Evolutionary conservation across 2,113 vertebrate species (phyloP).

Genomic region (Melospiza melodia): DNA sequence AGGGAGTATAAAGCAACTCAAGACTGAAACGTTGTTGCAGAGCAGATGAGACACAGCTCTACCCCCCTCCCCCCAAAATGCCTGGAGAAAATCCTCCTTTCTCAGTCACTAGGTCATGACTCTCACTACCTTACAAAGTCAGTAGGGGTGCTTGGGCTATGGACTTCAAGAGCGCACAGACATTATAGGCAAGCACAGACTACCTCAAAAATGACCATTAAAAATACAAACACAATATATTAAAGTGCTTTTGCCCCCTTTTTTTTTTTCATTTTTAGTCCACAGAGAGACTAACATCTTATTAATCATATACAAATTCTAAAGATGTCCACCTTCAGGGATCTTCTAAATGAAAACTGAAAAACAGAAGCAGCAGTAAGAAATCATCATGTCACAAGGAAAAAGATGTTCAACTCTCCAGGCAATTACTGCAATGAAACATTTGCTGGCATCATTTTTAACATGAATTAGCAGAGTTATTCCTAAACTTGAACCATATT

Average conservation of each 20-base stretch:
- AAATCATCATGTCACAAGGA: not conserved
- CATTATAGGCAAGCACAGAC: not conserved
- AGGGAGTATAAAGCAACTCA: not conserved
- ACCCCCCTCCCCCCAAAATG: fast-evolving
- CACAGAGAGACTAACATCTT: not conserved
- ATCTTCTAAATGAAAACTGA: not conserved
- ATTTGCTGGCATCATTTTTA: not conserved
- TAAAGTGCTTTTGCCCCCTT: fast-evolving
- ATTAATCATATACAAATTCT: not conserved
- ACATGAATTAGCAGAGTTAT: not conserved
- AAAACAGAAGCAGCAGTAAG: not conserved
- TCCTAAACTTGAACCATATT: not conserved
- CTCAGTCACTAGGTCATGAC: not conserved
- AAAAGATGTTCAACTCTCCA: not conserved
- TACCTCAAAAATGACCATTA: not conserved
- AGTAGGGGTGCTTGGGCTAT: not conserved
- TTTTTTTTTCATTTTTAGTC: not conserved
- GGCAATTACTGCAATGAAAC: not conserved
- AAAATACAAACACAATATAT: not conserved
- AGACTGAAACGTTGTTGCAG: not conserved
- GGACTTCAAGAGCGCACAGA: not conserved
- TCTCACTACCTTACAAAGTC: not conserved
- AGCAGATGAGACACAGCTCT: not conserved
- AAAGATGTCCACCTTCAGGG: not conserved
- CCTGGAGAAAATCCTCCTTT: not conserved